A percentile compares a stretch with the other conserved stretches of the same genome.
phyloP scores from a whole-genome alignment of 2,888 invertebrate species.

The Yponomeuta evonymella region DNA sequence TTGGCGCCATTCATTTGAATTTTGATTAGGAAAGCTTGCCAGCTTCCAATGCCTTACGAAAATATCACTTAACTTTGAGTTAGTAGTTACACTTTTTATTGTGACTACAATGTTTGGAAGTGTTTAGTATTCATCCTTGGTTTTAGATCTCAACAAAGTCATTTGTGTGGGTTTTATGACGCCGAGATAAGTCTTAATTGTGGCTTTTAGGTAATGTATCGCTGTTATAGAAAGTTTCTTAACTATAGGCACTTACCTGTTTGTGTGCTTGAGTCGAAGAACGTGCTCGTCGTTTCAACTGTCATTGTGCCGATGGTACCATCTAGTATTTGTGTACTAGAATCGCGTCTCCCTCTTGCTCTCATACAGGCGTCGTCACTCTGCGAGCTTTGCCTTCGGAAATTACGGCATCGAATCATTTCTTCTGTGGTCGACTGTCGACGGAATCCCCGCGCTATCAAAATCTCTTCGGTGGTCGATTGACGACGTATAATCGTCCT shows the following conservation, averaged over 20 bases:
- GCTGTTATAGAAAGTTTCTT: not conserved
- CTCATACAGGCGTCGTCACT: slow-evolving; percentile 86
- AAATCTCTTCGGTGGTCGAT: slow-evolving; percentile 93
- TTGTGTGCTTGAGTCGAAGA: slow-evolving; percentile 94
- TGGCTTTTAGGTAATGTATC: not conserved
- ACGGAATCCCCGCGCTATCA: slow-evolving; percentile 92
- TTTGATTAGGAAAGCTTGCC: slow-evolving; percentile 7
- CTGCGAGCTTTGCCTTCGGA: slow-evolving; percentile 92
- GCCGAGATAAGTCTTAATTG: too few relatives aligned
- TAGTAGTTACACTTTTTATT: not conserved
- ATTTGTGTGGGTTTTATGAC: not conserved
- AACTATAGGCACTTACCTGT: slow-evolving; percentile 80
- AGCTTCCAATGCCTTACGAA: not conserved
- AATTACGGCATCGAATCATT: slow-evolving; percentile 94
- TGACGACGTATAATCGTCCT: slow-evolving; percentile 88
- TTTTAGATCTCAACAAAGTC: slow-evolving; percentile 7
- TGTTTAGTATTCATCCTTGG: not conserved
- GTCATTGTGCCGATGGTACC: slow-evolving; percentile 95
- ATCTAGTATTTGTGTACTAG: slow-evolving; percentile 92
- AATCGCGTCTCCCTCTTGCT: slow-evolving; percentile 85
- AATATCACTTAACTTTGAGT: not conserved
- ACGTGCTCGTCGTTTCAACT: slow-evolving; percentile 93
- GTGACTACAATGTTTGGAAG: not conserved
- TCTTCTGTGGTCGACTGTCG: slow-evolving; percentile 94
- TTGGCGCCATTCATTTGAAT: slow-evolving; percentile 25